Evolutionary conservation across 2,888 invertebrate genomes (phyloP).

Genomic region (Nomada hirtipes): DNA sequence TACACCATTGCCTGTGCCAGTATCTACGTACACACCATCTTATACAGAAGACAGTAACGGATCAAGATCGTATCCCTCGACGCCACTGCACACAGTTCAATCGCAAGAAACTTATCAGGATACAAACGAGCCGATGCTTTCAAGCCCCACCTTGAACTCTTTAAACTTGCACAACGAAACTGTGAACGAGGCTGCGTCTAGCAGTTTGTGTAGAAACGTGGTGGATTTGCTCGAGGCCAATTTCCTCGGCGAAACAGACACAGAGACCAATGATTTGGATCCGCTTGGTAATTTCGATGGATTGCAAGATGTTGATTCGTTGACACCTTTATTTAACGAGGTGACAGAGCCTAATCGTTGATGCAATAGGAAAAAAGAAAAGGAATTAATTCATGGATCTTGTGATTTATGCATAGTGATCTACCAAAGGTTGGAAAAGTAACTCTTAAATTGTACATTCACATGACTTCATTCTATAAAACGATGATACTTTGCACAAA

Average conservation of each 20-base stretch:
- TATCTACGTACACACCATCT: conserved; percentile 73
- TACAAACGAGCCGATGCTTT: conserved; percentile 82
- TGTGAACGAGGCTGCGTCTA: conserved; percentile 62
- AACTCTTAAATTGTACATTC: conserved; percentile 47
- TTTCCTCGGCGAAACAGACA: conserved; percentile 77
- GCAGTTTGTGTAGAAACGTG: conserved; percentile 79
- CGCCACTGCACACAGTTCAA: conserved; percentile 86
- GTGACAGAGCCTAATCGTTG: conserved; percentile 82
- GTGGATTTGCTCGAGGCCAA: conserved; percentile 79
- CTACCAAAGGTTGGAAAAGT: conserved; percentile 58
- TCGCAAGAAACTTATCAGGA: conserved; percentile 77
- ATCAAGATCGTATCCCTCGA: conserved; percentile 92
- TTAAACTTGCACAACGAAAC: conserved; percentile 76
- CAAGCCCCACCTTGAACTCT: conserved; percentile 80
- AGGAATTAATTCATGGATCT: conserved; percentile 39
- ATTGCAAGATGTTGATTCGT: conserved; percentile 81
- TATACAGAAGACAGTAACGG: conserved; percentile 79
- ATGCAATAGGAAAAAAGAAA: conserved; percentile 44
- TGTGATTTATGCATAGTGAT: conserved; percentile 51
- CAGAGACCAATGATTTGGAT: conserved; percentile 79
- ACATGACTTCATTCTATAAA: conserved; percentile 32
- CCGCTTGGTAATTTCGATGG: conserved; percentile 81
- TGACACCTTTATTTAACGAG: conserved; percentile 82
- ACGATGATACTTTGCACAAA: conserved; percentile 51
- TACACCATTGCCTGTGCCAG: conserved; percentile 80